phyloP scores from a whole-genome alignment of 2,113 vertebrate genomes.

The Conger conger region DNA sequence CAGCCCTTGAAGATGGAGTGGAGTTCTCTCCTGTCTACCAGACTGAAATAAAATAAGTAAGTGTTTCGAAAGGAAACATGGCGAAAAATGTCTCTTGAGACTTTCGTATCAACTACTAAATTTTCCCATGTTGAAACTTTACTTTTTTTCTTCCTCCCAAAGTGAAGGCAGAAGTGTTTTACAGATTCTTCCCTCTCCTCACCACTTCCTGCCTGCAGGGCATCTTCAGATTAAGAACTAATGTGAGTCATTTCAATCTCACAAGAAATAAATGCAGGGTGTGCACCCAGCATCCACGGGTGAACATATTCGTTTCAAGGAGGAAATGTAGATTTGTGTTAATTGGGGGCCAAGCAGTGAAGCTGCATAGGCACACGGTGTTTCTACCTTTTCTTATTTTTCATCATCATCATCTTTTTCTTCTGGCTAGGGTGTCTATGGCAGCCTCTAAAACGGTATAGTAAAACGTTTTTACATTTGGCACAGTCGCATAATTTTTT shows the following conservation, averaged over 20 bases:
- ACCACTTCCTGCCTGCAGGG: not conserved
- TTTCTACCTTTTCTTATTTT: too few species aligned
- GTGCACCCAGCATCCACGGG: slow-evolving; percentile 26
- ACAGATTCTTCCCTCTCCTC: too few species aligned
- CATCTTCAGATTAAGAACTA: not conserved
- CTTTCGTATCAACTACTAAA: not conserved
- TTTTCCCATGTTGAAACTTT: not conserved
- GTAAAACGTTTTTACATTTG: too few species aligned
- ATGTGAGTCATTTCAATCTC: not conserved
- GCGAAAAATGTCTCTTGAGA: not conserved
- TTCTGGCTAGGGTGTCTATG: too few species aligned
- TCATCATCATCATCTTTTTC: too few species aligned
- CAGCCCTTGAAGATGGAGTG: not conserved
- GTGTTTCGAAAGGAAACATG: not conserved
- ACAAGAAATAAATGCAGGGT: not conserved
- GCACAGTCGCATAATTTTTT: too few species aligned
- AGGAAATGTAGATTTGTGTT: not conserved
- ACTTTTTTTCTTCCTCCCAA: not conserved
- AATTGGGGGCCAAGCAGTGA: too few species aligned
- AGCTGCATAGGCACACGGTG: too few species aligned
- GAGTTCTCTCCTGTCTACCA: not conserved
- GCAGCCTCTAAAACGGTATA: too few species aligned
- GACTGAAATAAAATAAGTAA: not conserved
- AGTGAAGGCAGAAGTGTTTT: not conserved
- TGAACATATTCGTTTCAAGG: slow-evolving; percentile 29